Evolutionary conservation across 2,113 vertebrate genomes (phyloP).

Genomic region (Tympanuchus pallidicinctus): DNA sequence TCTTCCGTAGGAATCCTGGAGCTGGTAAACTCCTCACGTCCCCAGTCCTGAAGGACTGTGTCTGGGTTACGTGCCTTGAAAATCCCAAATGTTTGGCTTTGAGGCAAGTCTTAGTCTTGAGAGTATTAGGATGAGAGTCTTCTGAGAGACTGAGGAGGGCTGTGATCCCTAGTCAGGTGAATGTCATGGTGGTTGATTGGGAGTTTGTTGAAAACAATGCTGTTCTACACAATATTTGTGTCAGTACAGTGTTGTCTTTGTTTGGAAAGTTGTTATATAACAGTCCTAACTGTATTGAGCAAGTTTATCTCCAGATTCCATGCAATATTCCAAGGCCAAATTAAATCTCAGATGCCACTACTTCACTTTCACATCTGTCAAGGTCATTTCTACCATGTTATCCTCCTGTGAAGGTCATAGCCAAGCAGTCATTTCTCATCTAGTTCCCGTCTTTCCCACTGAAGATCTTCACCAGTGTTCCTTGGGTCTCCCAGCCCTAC

Average conservation of each 20-base stretch:
- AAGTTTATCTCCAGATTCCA: neutral
- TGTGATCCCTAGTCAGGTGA: neutral
- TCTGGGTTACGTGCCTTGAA: neutral
- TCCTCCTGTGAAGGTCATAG: accelerated
- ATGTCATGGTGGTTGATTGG: neutral
- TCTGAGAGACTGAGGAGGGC: neutral
- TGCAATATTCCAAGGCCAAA: neutral
- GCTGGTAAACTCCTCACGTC: accelerated
- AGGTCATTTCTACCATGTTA: neutral
- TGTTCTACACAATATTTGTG: neutral
- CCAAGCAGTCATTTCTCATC: neutral
- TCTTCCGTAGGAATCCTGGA: neutral
- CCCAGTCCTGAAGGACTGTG: neutral
- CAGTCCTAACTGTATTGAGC: neutral
- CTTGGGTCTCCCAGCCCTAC: neutral
- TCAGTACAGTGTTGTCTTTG: neutral
- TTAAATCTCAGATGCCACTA: neutral
- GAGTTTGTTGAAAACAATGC: neutral
- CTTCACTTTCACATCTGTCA: neutral
- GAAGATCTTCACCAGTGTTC: neutral
- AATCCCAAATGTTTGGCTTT: neutral
- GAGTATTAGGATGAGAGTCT: too few relatives aligned
- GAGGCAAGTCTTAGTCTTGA: neutral
- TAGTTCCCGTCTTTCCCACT: neutral
- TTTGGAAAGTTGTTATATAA: neutral